Conservation (phyloP, 2,797 vertebrate genomes). For the Bradypodion pumilum region DNA sequence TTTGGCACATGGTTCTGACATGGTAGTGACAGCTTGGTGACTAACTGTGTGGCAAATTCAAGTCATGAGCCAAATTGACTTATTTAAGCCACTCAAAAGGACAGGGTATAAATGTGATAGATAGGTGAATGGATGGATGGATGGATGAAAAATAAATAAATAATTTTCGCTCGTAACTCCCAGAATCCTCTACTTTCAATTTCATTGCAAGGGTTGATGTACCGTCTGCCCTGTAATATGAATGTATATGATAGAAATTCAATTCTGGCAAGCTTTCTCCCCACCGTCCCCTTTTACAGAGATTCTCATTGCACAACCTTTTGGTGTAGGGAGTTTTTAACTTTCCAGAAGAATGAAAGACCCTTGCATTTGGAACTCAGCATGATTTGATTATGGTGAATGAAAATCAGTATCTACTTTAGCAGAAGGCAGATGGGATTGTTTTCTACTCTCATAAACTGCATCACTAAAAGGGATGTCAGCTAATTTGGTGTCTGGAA, state of each 20-base stretch:
- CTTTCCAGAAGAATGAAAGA: constrained; percentile 30
- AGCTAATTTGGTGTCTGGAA: constrained; percentile 64
- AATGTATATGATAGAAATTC: constrained; percentile 1
- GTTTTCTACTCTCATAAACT: constrained; percentile 62
- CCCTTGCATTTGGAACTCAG: constrained; percentile 41
- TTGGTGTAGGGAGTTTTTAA: constrained; percentile 23
- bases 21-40: background rate
- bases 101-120: too few species aligned
- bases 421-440: constrained; percentile 63
- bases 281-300: background rate
- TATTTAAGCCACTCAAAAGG: background rate
- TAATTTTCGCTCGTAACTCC: too few species aligned
- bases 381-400: constrained; percentile 37
- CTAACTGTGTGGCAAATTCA: background rate
- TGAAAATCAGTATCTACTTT: constrained; percentile 41
- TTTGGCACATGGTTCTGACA: background rate
- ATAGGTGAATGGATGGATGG: too few species aligned
- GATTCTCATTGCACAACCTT: background rate
- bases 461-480: constrained; percentile 61
- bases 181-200: background rate
- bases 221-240: background rate
- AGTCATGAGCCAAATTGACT: background rate
- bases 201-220: background rate
- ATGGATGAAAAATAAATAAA: too few species aligned
- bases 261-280: background rate